Conservation (phyloP, 2,113 vertebrate genomes). For the Stigmatopora argus region DNA sequence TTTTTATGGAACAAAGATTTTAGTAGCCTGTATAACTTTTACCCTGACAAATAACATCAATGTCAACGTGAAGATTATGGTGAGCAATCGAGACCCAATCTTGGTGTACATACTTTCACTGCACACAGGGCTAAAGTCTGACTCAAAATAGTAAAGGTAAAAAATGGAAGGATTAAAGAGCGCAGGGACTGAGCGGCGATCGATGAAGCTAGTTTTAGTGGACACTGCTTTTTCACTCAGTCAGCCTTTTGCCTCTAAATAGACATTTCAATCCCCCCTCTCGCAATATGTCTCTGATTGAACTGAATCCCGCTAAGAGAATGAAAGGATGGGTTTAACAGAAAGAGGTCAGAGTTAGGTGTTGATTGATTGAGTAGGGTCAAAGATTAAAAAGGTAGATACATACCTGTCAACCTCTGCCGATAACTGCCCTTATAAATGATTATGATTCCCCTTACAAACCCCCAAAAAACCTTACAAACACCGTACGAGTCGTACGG, state of each 20-base stretch:
- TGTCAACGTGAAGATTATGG: neutral
- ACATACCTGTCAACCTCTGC: too few relatives aligned
- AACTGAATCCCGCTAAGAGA: constrained; percentile 1
- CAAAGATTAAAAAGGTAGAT: neutral
- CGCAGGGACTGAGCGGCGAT: constrained; percentile 23
- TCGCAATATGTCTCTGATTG: constrained; percentile 38
- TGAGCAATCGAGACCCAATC: neutral
- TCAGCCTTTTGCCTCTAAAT: constrained; percentile 28
- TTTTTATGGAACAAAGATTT: neutral
- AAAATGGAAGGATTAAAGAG: constrained; percentile 17
- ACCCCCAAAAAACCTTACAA: too few relatives aligned
- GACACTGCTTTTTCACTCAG: constrained; percentile 24
- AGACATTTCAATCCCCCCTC: constrained; percentile 36
- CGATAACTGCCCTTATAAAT: too few relatives aligned
- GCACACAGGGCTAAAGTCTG: neutral
- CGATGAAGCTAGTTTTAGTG: constrained; percentile 42
- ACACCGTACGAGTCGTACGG: too few relatives aligned
- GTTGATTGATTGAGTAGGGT: neutral
- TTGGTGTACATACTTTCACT: neutral
- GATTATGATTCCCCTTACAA: too few relatives aligned
- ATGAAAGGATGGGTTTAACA: constrained; percentile 23
- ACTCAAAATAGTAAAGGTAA: neutral
- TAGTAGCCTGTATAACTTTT: neutral
- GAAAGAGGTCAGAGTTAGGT: neutral
- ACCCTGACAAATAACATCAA: neutral